Evolutionary conservation across 1,140 invertebrate genomes (phyloP), one percentile per base, ranked within the genome.

Genomic region (Phthorimaea operculella): DNA sequence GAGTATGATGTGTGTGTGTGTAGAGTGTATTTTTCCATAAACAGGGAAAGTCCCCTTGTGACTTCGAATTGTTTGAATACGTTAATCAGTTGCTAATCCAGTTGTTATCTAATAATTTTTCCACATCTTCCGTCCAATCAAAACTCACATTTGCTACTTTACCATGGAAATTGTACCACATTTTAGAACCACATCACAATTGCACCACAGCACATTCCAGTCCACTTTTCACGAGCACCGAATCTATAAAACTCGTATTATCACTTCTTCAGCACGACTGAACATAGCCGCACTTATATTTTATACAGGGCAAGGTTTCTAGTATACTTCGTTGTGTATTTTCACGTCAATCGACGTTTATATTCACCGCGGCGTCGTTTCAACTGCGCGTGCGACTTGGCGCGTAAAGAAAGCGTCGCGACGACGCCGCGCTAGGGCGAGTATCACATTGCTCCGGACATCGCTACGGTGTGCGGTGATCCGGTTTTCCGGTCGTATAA

Each of bases 281-380:
- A 47, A 47, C 44, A 9, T 16, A 16, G 14, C 44, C 44, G 16
- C 44, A 47, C 44, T 47, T 47, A 47, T 47, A 1, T 15, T 16
- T 50, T 4, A 50, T 28, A 33, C 15, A 50, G 48, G 11, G 18
- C 48, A 50, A 28, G 18, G 51, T 18, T 33, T 57, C 33, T 16
- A 44, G 47, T 58, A 68, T 65, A 73, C 63, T 77, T 73, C 62
- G 60, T 53, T 66, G 57, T 72, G 70, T 70, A 65, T 72, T 77
- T 73, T 70, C 68, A 71, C 74, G 74, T 74, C 62, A 57, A 75
- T 79, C 66, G 66, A 76, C 76, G 77, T 76, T 76, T 74, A 74
- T 76, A 78, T 77, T 70, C 68, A 71, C 63, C 70, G 68, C 57
- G 61, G 78, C 68, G 72, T 66, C 56, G 58, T 60, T 59, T 58